A percentile compares a stretch with the other conserved stretches of the same genome.
These are phyloP conservation scores for Mastomys natalensis DNA, from an alignment of 2,113 vertebrate genomes.

Conservation along the genomic window DNA sequence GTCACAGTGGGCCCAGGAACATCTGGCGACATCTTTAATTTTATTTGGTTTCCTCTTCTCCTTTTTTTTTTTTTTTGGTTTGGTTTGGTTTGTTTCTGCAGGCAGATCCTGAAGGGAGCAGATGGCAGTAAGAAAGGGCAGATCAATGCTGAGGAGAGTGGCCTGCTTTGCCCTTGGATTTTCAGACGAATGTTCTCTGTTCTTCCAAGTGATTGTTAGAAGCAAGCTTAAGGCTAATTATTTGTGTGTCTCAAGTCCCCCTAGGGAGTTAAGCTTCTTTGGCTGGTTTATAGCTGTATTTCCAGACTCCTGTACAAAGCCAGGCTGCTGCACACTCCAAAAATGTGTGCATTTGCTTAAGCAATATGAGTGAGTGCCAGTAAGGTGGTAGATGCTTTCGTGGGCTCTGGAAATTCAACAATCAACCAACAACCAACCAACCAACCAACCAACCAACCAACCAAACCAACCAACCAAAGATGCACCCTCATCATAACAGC, in stretches of 20 bases:
- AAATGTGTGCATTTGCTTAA: neutral
- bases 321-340: neutral
- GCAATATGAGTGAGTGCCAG: neutral
- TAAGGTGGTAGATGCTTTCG: neutral
- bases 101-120: conserved; percentile 74
- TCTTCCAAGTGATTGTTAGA: neutral
- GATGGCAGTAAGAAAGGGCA: conserved; percentile 72
- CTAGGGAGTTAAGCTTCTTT: neutral
- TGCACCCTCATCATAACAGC: neutral
- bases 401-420: neutral
- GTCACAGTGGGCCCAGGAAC: conserved; percentile 50
- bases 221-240: conserved; percentile 6
- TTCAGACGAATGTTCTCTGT: neutral
- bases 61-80: neutral
- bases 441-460: neutral
- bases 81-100: neutral
- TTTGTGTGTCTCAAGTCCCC: neutral
- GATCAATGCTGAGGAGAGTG: conserved; percentile 46
- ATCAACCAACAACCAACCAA: neutral
- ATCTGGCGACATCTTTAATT: conserved; percentile 79
- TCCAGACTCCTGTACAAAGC: neutral
- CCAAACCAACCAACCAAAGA: neutral
- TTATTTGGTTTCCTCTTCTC: conserved; percentile 72
- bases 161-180: conserved; percentile 67
- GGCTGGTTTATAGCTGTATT: neutral